Evolutionary conservation across 2,113 vertebrate species (phyloP).

Genomic region (Archocentrus centrarchus): DNA sequence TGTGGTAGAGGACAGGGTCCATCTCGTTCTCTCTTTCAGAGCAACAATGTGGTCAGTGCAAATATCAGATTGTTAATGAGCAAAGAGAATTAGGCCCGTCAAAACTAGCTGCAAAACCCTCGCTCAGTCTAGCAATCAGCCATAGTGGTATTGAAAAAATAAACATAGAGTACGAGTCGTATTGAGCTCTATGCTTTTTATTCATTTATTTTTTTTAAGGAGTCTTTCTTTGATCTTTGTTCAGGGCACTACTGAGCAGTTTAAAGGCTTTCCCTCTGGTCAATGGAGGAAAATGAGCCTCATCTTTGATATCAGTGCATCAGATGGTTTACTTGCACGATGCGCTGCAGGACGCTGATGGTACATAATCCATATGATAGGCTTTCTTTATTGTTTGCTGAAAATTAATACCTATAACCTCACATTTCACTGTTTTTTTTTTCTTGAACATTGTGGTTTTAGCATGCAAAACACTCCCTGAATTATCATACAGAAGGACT

Average conservation of each 20-base stretch:
- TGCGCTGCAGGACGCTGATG: slow-evolving; percentile 12
- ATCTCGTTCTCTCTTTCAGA: background rate
- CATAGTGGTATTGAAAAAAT: background rate
- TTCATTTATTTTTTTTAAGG: slow-evolving; percentile 14
- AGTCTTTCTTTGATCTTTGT: slow-evolving; percentile 48
- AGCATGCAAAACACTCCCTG: background rate
- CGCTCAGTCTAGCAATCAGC: slow-evolving; percentile 9
- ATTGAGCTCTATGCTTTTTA: slow-evolving; percentile 21
- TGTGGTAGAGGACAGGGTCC: background rate
- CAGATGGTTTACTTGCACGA: slow-evolving; percentile 21
- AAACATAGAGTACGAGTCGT: background rate
- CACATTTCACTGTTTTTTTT: accelerated
- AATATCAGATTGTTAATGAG: slow-evolving; percentile 18
- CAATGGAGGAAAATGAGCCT: slow-evolving; percentile 36
- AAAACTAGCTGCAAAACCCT: background rate
- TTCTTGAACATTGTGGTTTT: background rate
- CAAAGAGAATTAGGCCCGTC: background rate
- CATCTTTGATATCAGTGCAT: slow-evolving; percentile 36
- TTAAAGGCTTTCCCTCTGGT: slow-evolving; percentile 30
- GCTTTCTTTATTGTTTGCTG: background rate
- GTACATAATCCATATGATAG: background rate
- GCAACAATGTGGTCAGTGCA: slow-evolving; percentile 10
- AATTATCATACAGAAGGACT: background rate
- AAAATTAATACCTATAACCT: slow-evolving; percentile 1
- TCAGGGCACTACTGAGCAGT: slow-evolving; percentile 16